A percentile compares a stretch with the other conserved stretches of the same genome.
Conservation (phyloP, 23 tunicate species). For the Ascidia mentula region DNA sequence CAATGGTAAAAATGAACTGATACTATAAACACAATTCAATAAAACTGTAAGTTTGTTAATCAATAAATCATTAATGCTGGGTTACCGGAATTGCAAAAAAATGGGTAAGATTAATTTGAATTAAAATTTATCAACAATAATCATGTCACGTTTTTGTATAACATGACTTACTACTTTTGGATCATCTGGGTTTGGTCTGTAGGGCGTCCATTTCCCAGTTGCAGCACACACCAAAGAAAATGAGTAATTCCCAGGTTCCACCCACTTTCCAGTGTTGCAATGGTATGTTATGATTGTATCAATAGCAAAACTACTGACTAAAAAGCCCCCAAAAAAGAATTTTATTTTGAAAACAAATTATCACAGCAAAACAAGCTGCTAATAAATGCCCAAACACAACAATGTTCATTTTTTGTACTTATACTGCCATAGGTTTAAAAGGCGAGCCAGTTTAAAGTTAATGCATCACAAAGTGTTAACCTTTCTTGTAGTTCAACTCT, state of each 20-base stretch:
- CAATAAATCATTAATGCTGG: no score
- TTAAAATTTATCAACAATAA: neutral
- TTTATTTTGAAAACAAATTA: neutral
- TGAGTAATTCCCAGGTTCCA: constrained; percentile 5
- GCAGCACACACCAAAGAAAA: constrained; percentile 47
- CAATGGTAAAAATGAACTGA: no score
- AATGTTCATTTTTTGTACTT: neutral
- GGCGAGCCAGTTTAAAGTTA: no score
- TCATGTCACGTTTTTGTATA: neutral
- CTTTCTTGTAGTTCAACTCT: neutral
- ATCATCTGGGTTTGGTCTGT: neutral
- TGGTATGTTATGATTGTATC: constrained; percentile 25
- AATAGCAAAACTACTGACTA: constrained; percentile 24
- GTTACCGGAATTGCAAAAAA: no score
- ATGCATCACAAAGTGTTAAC: no score
- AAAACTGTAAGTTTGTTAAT: no score
- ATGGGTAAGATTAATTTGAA: no score
- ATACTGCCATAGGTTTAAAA: neutral
- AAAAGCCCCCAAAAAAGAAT: neutral
- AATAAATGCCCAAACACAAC: neutral
- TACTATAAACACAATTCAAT: no score
- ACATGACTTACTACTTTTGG: neutral
- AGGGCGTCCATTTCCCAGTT: constrained; percentile 26
- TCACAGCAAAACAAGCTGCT: neutral
- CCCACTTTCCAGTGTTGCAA: constrained; percentile 49